Conservation (phyloP, 23 tunicate species). For the Ascidia mentula region DNA sequence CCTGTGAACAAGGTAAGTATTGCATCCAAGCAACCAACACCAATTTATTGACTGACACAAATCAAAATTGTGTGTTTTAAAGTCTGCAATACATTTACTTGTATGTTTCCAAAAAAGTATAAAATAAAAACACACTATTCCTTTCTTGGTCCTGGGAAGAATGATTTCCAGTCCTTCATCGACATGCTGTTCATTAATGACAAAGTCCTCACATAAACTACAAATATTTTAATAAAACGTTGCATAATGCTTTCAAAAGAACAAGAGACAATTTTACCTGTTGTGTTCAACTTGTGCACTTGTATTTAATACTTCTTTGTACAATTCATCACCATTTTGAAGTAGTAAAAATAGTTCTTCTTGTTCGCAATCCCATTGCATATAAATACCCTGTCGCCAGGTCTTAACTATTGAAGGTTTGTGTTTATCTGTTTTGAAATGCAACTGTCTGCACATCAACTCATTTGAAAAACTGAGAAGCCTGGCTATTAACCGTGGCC, state of each 20-base stretch:
- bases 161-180: constrained; percentile 40
- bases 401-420: constrained; percentile 7
- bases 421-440: not conserved
- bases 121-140: constrained; percentile 20
- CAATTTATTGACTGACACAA: too few species aligned
- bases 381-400: constrained; percentile 44
- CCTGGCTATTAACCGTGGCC: constrained; percentile 63
- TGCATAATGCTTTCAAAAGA: too few species aligned
- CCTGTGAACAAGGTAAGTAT: constrained; percentile 27
- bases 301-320: not conserved
- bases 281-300: not conserved
- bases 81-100: not conserved
- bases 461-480: constrained; percentile 28
- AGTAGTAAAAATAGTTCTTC: constrained; percentile 33
- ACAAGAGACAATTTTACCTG: too few species aligned
- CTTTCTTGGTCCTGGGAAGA: constrained; percentile 20
- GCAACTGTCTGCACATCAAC: not conserved
- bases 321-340: constrained; percentile 37
- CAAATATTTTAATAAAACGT: too few species aligned
- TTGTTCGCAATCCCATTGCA: constrained; percentile 22
- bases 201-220: too few species aligned
- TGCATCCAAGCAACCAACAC: too few species aligned
- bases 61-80: too few species aligned
- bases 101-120: not conserved
- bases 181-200: too few species aligned